Base-by-base conservation (phyloP, 2,888 invertebrate genomes). In the Flabesymbios commensalis region DNA sequence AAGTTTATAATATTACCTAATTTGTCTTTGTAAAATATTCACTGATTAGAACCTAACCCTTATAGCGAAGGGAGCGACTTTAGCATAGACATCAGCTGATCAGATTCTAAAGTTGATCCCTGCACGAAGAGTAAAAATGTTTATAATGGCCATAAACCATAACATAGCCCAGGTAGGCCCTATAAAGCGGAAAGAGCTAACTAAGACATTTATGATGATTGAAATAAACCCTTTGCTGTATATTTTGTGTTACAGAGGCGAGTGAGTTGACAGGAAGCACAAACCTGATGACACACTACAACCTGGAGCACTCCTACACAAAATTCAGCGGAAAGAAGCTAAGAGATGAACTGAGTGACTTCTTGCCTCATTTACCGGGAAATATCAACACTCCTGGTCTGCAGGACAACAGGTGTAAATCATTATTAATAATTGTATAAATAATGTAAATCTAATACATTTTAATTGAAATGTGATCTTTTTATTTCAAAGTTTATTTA, bases 261-360 rank as follows among this genome's bases (percentile, higher is more conserved):
- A 72, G 77, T 52, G 78, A 78, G 36, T 70, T 94, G 74, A 97
- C 96, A 66, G 97, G 97, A 68, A 94, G 95, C 76, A 94, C 92
- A 73, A 97, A 97, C 87, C 89, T 97, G 84, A 95, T 97, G 93
- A 90, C 91, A 78, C 90, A 93, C 86, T 92, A 97, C 88, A 93
- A 93, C 72, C 87, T 97, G 69, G 96, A 97, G 85, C 95, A 97
- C 85, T 94, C 96, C 24, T 94, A 96, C 84, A 95, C 92, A 85
- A 97, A 95, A 87, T 96, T 96, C 85, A 95, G 93, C 85, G 95
- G 94, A 56, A 94, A 95, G 80, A 95, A 95, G 84, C 78, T 83
- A 47, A 84, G 95, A 81, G 96, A 97, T 83, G 94, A 94, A 60
- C 85, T 97, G 62, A 94, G 95, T 42, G 94, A 96, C 17, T 97